These are phyloP conservation scores for Ips typographus DNA, from an alignment of 1,140 invertebrate genomes.

Conservation along the genomic window DNA sequence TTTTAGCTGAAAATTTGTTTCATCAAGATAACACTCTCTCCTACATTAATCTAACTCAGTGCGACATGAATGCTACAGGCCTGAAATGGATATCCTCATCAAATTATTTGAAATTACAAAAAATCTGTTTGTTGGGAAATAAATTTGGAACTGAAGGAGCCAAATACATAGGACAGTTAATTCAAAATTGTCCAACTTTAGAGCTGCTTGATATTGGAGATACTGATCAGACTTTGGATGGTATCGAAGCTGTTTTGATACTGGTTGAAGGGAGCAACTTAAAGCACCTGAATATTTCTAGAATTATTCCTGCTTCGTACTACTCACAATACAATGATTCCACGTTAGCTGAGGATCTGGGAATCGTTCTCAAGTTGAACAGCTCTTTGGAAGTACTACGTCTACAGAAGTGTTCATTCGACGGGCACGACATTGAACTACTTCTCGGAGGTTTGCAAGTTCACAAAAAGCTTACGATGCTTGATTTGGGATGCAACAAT, in stretches of 20 bases:
- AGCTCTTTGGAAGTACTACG: conserved; percentile 56
- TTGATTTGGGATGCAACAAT: conserved; percentile 60
- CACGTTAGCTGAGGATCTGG: conserved; percentile 47
- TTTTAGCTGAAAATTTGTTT: conserved; percentile 48
- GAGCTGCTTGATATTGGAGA: conserved; percentile 58
- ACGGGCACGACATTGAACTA: conserved; percentile 57
- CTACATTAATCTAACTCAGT: conserved; percentile 58
- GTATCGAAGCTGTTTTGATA: conserved; percentile 51
- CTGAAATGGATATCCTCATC: conserved; percentile 36
- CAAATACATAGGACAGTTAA: conserved; percentile 54
- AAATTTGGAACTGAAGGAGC: conserved; percentile 51
- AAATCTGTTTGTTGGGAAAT: conserved; percentile 53
- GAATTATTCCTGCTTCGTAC: conserved; percentile 53
- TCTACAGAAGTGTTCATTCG: conserved; percentile 60
- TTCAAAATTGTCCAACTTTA: conserved; percentile 53
- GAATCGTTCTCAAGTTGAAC: conserved; percentile 51
- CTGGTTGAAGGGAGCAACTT: conserved; percentile 49
- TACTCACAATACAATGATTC: conserved; percentile 45
- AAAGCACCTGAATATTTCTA: conserved; percentile 59
- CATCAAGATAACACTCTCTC: conserved; percentile 49
- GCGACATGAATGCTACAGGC: conserved; percentile 53
- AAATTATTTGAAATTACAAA: conserved; percentile 53
- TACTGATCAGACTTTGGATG: conserved; percentile 55
- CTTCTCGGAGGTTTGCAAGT: conserved; percentile 54
- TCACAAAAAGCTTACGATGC: conserved; percentile 55